Conservation (phyloP, 2,113 vertebrate species). For the Hiodon tergisus region DNA sequence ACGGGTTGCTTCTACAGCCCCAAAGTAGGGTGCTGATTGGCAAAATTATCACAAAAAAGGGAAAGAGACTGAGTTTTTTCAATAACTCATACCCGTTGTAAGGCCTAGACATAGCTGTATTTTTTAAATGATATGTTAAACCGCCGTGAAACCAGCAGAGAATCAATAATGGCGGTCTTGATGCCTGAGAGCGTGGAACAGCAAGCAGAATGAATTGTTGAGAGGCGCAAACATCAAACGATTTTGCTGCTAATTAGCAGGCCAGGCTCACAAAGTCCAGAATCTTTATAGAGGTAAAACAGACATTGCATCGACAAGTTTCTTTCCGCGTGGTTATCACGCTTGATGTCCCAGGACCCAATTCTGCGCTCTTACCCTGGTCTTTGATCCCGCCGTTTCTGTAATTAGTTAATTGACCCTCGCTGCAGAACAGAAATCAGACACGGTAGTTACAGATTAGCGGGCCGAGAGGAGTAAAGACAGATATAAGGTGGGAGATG, state of each 20-base stretch:
- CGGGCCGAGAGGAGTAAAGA: not conserved
- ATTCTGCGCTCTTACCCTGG: not conserved
- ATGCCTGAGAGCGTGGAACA: not conserved
- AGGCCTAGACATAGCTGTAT: too few relatives aligned
- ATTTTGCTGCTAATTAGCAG: not conserved
- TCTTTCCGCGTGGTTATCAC: not conserved
- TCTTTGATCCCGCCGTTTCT: constrained; percentile 2
- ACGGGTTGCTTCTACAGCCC: too few relatives aligned
- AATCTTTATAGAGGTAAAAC: not conserved
- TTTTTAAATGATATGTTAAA: too few relatives aligned
- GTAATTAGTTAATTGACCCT: constrained; percentile 13
- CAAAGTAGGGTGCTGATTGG: too few relatives aligned
- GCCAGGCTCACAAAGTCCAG: not conserved
- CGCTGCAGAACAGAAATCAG: not conserved
- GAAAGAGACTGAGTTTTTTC: too few relatives aligned
- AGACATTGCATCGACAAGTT: not conserved
- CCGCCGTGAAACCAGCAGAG: too few relatives aligned
- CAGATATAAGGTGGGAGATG: not conserved
- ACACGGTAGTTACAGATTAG: constrained; percentile 11
- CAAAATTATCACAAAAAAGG: too few relatives aligned
- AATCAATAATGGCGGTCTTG: too few relatives aligned
- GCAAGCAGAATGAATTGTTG: not conserved
- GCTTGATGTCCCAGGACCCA: not conserved
- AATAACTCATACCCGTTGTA: too few relatives aligned
- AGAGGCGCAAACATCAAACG: not conserved